Conservation (phyloP, 2,797 vertebrate species). For the Echiichthys vipera region DNA sequence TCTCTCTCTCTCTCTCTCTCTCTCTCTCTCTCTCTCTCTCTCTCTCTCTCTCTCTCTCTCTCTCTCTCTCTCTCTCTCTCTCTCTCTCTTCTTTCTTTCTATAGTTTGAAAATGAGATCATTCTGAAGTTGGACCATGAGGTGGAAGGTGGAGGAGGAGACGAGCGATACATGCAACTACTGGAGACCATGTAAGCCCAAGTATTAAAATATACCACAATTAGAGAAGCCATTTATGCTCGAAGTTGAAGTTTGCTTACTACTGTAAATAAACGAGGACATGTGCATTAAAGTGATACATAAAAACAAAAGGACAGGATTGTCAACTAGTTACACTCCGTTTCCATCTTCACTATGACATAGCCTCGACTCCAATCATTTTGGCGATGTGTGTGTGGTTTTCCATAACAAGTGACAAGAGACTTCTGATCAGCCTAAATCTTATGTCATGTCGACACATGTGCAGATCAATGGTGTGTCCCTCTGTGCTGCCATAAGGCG, state of each 20-base stretch:
- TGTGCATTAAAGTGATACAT: neutral
- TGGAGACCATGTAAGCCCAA: conserved; percentile 90
- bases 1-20: neutral
- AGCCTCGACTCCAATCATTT: no score
- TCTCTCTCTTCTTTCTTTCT: neutral
- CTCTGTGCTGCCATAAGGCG: no score
- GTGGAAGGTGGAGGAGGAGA: conserved; percentile 98
- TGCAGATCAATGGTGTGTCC: no score
- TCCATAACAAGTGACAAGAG: no score
- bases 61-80: neutral
- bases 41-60: neutral
- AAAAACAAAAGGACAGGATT: no score
- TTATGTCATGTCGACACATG: no score
- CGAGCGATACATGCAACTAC: conserved; percentile 94
- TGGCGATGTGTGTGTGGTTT: no score
- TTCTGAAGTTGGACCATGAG: conserved; percentile 97
- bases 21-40: neutral
- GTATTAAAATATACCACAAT: conserved; percentile 5
- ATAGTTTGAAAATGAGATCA: conserved; percentile 99
- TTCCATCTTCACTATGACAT: no score
- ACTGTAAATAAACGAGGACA: neutral
- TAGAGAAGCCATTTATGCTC: neutral
- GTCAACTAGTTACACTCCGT: no score
- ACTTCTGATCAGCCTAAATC: no score
- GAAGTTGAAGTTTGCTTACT: neutral